A percentile compares a stretch with the other conserved stretches of the same genome.
Evolutionary conservation across 2,797 vertebrate genomes (phyloP).

Genomic region (Crax fasciolata): DNA sequence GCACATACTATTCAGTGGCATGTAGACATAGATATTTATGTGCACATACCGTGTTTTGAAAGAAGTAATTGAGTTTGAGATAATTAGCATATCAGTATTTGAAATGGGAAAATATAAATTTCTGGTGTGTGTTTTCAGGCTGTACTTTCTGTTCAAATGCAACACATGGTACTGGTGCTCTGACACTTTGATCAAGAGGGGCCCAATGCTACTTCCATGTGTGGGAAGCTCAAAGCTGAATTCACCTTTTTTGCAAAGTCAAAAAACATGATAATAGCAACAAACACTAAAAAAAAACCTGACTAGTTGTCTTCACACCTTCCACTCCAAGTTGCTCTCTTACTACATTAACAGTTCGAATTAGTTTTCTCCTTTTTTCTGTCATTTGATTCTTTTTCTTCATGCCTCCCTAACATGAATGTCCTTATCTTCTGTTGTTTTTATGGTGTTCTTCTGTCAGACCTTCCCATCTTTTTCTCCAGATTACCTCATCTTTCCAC

Average conservation of each 20-base stretch:
- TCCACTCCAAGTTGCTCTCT: background rate
- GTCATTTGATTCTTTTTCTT: fast-evolving
- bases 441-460: background rate
- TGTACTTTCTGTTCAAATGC: background rate
- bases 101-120: background rate
- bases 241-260: background rate
- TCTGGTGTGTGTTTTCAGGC: background rate
- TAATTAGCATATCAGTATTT: background rate
- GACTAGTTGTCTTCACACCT: background rate
- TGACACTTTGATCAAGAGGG: background rate
- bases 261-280: background rate
- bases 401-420: background rate
- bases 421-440: background rate
- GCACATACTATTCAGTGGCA: background rate
- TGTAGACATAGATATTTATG: background rate
- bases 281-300: background rate
- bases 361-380: background rate
- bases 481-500: background rate
- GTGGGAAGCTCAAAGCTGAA: background rate
- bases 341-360: background rate
- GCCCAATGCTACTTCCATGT: fast-evolving
- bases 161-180: background rate
- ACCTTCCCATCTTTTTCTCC: background rate
- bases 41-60: background rate
- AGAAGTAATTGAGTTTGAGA: background rate